Evolutionary conservation across 2,888 invertebrate species (phyloP).

Genomic region (Podotricha telesiphe): DNA sequence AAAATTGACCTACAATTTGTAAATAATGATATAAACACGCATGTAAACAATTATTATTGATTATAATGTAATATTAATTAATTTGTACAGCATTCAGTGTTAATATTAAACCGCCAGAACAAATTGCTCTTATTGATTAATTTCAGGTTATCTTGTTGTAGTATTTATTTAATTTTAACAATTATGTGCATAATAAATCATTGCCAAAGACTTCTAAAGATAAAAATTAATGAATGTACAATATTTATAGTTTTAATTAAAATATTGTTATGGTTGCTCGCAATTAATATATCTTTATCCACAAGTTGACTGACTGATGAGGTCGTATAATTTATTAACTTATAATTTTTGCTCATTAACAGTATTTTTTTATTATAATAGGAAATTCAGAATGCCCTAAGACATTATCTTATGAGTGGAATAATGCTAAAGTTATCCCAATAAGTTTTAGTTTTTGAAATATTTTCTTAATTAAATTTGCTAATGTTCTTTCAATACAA

Average conservation of each 20-base stretch:
- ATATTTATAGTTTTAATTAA: background rate
- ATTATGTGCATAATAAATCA: background rate
- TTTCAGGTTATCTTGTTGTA: conserved; percentile 6
- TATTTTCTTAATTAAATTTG: too few species aligned
- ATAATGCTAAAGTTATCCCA: too few species aligned
- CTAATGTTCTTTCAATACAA: too few species aligned
- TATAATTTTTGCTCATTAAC: too few species aligned
- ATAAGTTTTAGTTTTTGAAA: too few species aligned
- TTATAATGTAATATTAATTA: background rate
- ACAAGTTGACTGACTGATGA: too few species aligned
- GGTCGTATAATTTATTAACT: too few species aligned
- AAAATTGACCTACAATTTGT: background rate
- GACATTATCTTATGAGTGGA: too few species aligned
- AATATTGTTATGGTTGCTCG: too few species aligned
- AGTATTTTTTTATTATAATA: too few species aligned
- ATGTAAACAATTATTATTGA: background rate
- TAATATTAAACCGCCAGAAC: background rate
- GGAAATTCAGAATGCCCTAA: too few species aligned
- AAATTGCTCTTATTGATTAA: conserved; percentile 2
- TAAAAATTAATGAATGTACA: background rate
- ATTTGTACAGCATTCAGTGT: background rate
- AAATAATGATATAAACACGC: background rate
- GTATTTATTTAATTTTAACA: background rate
- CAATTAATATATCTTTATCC: too few species aligned
- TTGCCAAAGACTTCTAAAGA: background rate